Percentiles rank a stretch among this genome's conserved stretches.
Conservation (phyloP, 2,888 invertebrate species). For the Sminthurinus aureus region DNA sequence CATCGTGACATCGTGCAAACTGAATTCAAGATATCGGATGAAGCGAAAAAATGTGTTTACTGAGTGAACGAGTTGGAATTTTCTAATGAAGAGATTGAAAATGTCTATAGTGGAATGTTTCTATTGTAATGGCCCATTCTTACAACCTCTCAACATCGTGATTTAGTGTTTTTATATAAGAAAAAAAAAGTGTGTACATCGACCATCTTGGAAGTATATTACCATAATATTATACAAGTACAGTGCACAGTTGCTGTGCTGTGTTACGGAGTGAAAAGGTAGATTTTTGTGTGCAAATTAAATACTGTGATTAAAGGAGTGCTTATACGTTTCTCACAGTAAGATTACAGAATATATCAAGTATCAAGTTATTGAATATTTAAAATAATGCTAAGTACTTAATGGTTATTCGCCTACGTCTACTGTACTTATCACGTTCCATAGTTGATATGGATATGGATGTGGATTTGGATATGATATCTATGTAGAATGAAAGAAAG, state of each 20-base stretch:
- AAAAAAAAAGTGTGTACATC: too few species aligned
- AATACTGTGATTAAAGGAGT: slow-evolving; percentile 32
- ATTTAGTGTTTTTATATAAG: neutral
- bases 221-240: neutral
- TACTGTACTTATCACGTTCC: neutral
- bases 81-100: slow-evolving; percentile 4
- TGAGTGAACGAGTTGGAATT: neutral
- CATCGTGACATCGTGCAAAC: neutral
- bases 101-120: neutral
- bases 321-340: slow-evolving; percentile 23
- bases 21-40: neutral
- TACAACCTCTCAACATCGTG: neutral
- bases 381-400: slow-evolving; percentile 17
- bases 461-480: neutral
- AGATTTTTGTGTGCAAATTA: slow-evolving; percentile 27
- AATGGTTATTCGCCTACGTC: slow-evolving; percentile 27
- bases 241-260: neutral
- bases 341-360: slow-evolving; percentile 1
- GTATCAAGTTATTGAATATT: slow-evolving; percentile 19
- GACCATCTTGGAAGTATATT: neutral
- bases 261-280: neutral
- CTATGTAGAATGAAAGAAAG: neutral
- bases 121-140: neutral
- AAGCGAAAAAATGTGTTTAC: too few species aligned
- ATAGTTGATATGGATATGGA: neutral